A percentile compares a stretch with the other conserved stretches of the same genome.
Evolutionary conservation across 2,113 vertebrate genomes (phyloP).

Genomic region (Paedocypris sp.): DNA sequence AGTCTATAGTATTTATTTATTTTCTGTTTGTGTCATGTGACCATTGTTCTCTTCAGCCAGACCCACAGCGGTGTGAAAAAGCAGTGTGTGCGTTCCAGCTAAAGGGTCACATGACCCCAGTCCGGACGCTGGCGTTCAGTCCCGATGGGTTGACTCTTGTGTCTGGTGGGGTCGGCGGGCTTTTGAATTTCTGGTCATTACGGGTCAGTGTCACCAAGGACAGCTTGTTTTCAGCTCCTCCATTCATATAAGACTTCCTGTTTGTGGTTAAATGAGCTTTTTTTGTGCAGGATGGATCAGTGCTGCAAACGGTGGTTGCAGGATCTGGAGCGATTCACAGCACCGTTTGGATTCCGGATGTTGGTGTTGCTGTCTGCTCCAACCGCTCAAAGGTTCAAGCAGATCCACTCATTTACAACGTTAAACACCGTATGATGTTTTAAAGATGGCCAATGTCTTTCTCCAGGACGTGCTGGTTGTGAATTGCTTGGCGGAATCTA

Average conservation of each 20-base stretch:
- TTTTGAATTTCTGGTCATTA: conserved; percentile 96
- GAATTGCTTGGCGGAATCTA: conserved; percentile 83
- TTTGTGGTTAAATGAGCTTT: no score
- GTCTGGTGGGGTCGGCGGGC: conserved; percentile 87
- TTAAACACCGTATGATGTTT: no score
- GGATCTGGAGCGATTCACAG: conserved; percentile 90
- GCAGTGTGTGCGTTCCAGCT: conserved; percentile 77
- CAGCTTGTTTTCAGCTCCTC: no score
- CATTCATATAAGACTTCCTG: no score
- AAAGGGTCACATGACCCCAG: conserved; percentile 87
- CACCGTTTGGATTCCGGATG: conserved; percentile 91
- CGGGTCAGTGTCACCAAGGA: conserved; percentile 72
- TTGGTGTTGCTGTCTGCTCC: conserved; percentile 89
- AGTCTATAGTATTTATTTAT: background rate
- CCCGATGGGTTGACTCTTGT: conserved; percentile 82
- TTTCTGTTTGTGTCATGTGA: conserved; percentile 3
- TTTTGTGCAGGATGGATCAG: conserved; percentile 75
- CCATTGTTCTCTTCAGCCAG: conserved; percentile 46
- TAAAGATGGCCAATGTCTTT: background rate
- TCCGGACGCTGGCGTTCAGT: conserved; percentile 81
- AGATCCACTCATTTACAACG: no score
- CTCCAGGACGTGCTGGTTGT: conserved; percentile 87
- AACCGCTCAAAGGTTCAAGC: conserved; percentile 86
- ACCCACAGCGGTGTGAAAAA: conserved; percentile 56
- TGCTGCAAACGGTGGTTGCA: conserved; percentile 85